phyloP scores from a whole-genome alignment of 2,113 vertebrate species.

The Dendrocopos noguchii region DNA sequence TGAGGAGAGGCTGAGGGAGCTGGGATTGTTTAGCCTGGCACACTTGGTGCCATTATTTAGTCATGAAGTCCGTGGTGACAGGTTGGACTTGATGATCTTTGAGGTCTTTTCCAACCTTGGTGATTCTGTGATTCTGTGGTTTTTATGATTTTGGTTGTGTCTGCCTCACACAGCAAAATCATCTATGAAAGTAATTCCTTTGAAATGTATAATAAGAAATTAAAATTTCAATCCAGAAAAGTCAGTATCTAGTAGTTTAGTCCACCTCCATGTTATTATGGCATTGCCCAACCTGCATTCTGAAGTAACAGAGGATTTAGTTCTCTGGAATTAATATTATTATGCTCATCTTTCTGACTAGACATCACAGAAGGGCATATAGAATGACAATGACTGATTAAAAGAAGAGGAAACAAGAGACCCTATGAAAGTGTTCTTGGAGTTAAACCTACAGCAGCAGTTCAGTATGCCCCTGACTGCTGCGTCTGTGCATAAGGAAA shows the following conservation, averaged over 20 bases:
- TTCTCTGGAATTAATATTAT: not conserved
- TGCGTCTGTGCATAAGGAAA: not conserved
- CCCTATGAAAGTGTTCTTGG: not conserved
- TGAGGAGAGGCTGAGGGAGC: no score
- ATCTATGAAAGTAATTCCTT: not conserved
- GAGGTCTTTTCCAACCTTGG: no score
- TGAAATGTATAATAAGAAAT: not conserved
- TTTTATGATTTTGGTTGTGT: fast-evolving
- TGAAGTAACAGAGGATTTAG: not conserved
- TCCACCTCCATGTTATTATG: not conserved
- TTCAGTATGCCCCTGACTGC: not conserved
- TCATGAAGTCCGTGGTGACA: no score
- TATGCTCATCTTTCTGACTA: not conserved
- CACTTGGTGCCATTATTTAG: no score
- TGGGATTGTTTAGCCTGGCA: no score
- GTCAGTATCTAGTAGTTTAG: not conserved
- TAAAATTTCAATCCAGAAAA: not conserved
- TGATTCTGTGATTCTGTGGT: not conserved
- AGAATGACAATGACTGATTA: not conserved
- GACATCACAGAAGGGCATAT: not conserved
- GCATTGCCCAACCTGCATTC: not conserved
- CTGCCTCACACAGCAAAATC: not conserved
- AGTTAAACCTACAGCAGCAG: not conserved
- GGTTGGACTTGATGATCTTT: no score
- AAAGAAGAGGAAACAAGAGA: not conserved